phyloP scores from a whole-genome alignment of 2,797 vertebrate species.

The Synaphobranchus kaupii region DNA sequence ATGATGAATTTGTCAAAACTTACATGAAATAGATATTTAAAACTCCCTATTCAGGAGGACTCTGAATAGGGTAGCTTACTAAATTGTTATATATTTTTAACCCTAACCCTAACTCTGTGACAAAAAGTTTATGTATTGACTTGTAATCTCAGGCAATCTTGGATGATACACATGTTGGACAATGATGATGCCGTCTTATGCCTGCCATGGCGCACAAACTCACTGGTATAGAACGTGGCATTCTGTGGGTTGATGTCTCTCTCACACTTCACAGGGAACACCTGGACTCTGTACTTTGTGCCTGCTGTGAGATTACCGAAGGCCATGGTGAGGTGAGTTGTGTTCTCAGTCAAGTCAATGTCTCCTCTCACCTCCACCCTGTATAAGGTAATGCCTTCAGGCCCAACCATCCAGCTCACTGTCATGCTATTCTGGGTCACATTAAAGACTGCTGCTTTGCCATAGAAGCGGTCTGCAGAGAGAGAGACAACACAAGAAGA shows the following conservation, averaged over 20 bases:
- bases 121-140: background rate
- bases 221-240: conserved; percentile 65
- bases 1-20: background rate
- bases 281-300: conserved; percentile 48
- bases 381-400: conserved; percentile 50
- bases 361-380: conserved; percentile 41
- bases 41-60: no score
- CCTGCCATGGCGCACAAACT: conserved; percentile 42
- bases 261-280: conserved; percentile 64
- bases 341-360: rapidly evolving
- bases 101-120: background rate
- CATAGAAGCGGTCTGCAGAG: conserved; percentile 57
- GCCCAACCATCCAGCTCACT: conserved; percentile 53
- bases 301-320: conserved; percentile 52
- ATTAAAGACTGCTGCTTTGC: background rate
- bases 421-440: background rate
- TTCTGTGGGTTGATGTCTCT: conserved; percentile 59
- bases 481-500: background rate
- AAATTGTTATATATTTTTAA: background rate
- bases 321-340: background rate
- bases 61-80: no score
- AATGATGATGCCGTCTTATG: background rate
- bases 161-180: background rate
- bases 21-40: no score
- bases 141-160: background rate